These are phyloP conservation scores for Temnothorax rugatulus DNA, from an alignment of 2,888 invertebrate species.

Conservation along the genomic window DNA sequence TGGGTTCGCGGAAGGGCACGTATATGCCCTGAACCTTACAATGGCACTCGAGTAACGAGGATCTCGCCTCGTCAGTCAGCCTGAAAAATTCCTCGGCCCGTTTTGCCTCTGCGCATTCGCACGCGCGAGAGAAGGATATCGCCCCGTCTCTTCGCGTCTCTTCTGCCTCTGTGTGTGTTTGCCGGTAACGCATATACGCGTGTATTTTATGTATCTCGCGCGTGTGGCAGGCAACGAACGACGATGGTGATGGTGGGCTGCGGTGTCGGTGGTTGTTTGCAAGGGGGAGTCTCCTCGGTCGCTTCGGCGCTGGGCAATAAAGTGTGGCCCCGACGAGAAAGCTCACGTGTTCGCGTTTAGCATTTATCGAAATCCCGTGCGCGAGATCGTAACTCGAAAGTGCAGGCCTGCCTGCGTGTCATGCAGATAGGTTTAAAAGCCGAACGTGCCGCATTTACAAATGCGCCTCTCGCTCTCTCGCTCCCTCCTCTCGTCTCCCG, in stretches of 20 bases:
- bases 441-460: constrained; percentile 85
- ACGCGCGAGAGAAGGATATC: constrained; percentile 42
- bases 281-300: constrained; percentile 71
- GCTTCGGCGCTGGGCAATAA: constrained; percentile 80
- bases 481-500: constrained; percentile 17
- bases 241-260: constrained; percentile 33
- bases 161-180: background rate
- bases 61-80: constrained; percentile 60
- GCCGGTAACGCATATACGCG: constrained; percentile 56
- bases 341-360: constrained; percentile 86
- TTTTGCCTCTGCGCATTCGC: constrained; percentile 57
- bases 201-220: constrained; percentile 37
- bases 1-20: constrained; percentile 57
- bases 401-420: constrained; percentile 84
- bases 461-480: constrained; percentile 75
- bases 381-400: constrained; percentile 85
- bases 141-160: background rate
- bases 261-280: constrained; percentile 68
- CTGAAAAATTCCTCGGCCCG: constrained; percentile 59
- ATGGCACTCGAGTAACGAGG: constrained; percentile 64
- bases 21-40: constrained; percentile 61
- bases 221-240: constrained; percentile 52
- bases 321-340: constrained; percentile 83
- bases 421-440: constrained; percentile 86
- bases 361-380: constrained; percentile 85